Evolutionary conservation across 2,113 vertebrate species (phyloP).

Genomic region (Orthonyx spaldingii): DNA sequence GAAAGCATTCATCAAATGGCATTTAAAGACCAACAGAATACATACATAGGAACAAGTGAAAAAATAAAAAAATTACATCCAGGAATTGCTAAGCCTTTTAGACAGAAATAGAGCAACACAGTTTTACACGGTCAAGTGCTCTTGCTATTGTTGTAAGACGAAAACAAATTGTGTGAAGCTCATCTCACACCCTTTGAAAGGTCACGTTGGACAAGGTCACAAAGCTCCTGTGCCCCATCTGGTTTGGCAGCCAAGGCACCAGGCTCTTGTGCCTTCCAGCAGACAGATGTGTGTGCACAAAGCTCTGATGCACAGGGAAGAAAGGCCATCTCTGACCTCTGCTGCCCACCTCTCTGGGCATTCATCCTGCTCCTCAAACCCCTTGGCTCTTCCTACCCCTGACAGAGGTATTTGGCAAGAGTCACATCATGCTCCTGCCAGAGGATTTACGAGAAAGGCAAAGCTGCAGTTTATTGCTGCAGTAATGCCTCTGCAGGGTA

Average conservation of each 20-base stretch:
- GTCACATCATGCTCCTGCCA: background rate
- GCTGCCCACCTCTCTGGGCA: background rate
- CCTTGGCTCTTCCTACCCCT: background rate
- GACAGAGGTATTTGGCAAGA: background rate
- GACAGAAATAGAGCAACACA: background rate
- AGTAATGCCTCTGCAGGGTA: background rate
- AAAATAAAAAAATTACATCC: fast-evolving
- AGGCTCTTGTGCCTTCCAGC: background rate
- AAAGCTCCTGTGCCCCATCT: background rate
- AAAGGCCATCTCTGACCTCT: background rate
- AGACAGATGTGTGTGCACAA: background rate
- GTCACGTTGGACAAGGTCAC: fast-evolving
- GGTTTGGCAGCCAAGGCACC: background rate
- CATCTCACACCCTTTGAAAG: background rate
- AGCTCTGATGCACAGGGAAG: background rate
- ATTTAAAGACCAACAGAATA: background rate
- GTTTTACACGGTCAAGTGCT: background rate
- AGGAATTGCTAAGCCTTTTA: background rate
- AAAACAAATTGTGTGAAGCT: background rate
- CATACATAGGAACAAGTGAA: fast-evolving
- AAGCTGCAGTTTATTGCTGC: background rate
- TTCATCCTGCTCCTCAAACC: background rate
- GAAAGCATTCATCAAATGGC: background rate
- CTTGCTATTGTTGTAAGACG: fast-evolving
- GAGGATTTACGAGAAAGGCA: background rate